Evolutionary conservation across 2,888 invertebrate species (phyloP).

Genomic region (Hyles lineata): DNA sequence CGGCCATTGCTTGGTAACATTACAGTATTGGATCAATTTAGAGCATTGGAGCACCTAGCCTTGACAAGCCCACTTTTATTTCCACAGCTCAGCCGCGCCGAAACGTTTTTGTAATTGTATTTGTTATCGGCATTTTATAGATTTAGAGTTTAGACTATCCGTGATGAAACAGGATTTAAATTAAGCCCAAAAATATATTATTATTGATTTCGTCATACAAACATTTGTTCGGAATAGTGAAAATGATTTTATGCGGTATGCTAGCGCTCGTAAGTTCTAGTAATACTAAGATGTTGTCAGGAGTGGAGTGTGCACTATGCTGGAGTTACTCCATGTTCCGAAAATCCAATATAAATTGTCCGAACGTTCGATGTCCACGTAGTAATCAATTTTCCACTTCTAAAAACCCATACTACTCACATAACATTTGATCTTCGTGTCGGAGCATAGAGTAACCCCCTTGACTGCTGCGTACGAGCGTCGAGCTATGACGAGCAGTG

Average conservation of each 20-base stretch:
- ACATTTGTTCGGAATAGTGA: slow-evolving; percentile 39
- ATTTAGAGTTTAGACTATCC: not conserved
- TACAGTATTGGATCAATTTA: slow-evolving; percentile 18
- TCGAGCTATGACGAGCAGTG: too few species aligned
- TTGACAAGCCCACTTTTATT: slow-evolving; percentile 26
- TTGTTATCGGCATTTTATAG: slow-evolving; percentile 1
- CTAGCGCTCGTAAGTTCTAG: not conserved
- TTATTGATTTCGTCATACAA: slow-evolving; percentile 41
- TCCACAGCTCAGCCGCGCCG: slow-evolving; percentile 5
- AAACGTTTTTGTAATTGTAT: slow-evolving; percentile 10
- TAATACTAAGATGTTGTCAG: not conserved
- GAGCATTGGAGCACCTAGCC: slow-evolving; percentile 18
- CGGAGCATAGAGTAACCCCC: too few species aligned
- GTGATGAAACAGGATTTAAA: not conserved
- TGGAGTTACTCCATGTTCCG: too few species aligned
- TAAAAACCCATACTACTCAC: too few species aligned
- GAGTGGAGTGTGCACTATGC: not conserved
- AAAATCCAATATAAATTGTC: too few species aligned
- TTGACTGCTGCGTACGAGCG: too few species aligned
- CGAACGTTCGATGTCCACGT: too few species aligned
- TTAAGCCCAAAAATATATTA: slow-evolving; percentile 30
- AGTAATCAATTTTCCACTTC: too few species aligned
- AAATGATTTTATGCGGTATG: slow-evolving; percentile 38
- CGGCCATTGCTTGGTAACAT: not conserved
- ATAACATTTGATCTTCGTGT: too few species aligned